A percentile compares a stretch with the other conserved stretches of the same genome.
phyloP scores from a whole-genome alignment of 2,888 invertebrate genomes.

The Cataglyphis livida region DNA sequence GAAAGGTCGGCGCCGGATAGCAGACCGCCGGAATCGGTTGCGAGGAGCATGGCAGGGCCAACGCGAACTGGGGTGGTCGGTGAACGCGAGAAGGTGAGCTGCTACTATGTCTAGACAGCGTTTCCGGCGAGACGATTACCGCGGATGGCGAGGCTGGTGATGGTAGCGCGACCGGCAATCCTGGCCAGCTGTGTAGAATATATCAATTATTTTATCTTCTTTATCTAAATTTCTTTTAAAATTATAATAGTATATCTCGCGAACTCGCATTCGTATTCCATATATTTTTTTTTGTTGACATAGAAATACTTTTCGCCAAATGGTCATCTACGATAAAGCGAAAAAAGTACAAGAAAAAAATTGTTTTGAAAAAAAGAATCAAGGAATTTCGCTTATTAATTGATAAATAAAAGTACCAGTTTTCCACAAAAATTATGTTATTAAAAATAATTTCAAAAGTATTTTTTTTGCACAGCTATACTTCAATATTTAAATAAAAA shows the following conservation, averaged over 20 bases:
- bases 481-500: not conserved
- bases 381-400: not conserved
- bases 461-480: not conserved
- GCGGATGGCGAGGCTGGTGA: conserved; percentile 92
- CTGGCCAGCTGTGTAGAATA: conserved; percentile 83
- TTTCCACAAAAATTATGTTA: not conserved
- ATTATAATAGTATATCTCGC: not conserved
- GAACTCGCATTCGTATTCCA: not conserved
- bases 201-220: conserved; percentile 66
- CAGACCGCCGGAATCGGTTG: conserved; percentile 88
- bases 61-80: conserved; percentile 80
- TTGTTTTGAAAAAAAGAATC: not conserved
- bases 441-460: not conserved
- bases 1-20: conserved; percentile 87
- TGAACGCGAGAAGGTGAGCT: conserved; percentile 87
- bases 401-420: not conserved
- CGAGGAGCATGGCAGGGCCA: conserved; percentile 86
- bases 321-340: not conserved
- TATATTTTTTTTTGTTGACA: not conserved
- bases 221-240: not conserved
- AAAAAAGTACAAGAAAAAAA: not conserved
- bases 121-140: conserved; percentile 91
- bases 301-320: not conserved
- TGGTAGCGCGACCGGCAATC: conserved; percentile 87
- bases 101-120: conserved; percentile 90